phyloP scores from a whole-genome alignment of 2,888 invertebrate genomes.

The Sinohyriopsis cumingii region DNA sequence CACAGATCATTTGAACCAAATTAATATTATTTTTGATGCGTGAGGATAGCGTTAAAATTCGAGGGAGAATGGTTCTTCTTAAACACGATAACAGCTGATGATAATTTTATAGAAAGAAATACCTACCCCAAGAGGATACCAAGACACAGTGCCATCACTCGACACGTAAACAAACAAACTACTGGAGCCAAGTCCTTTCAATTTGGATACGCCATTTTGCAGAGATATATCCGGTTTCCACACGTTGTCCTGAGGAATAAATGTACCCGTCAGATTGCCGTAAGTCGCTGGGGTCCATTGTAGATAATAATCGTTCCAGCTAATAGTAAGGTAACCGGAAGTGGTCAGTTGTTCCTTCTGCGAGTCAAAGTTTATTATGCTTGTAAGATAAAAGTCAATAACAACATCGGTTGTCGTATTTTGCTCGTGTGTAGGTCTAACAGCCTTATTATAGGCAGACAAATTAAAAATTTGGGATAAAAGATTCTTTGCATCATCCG shows the following conservation, averaged over 20 bases:
- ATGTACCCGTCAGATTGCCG: slow-evolving; percentile 1
- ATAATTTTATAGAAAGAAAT: too few species aligned
- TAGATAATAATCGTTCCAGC: slow-evolving; percentile 23
- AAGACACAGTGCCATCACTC: not conserved
- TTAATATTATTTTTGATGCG: too few species aligned
- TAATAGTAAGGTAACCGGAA: slow-evolving; percentile 21
- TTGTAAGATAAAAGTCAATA: slow-evolving; percentile 17
- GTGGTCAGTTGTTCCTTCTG: slow-evolving; percentile 25
- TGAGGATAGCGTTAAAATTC: too few species aligned
- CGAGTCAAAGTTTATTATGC: slow-evolving; percentile 20
- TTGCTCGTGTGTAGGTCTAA: slow-evolving; percentile 20
- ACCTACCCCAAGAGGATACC: slow-evolving; percentile 5
- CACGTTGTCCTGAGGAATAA: slow-evolving; percentile 5
- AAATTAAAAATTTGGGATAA: slow-evolving; percentile 10
- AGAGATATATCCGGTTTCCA: slow-evolving; percentile 11
- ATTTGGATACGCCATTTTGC: slow-evolving; percentile 4
- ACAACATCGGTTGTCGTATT: slow-evolving; percentile 17
- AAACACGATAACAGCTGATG: too few species aligned
- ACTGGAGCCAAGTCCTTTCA: slow-evolving; percentile 3
- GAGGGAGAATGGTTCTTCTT: too few species aligned
- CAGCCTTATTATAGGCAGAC: slow-evolving; percentile 11
- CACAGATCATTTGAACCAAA: too few species aligned
- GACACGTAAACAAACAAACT: slow-evolving; percentile 1
- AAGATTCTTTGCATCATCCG: slow-evolving; percentile 8
- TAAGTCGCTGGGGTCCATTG: slow-evolving; percentile 16